Evolutionary conservation across 2,113 vertebrate species (phyloP), one percentile per base, ranked within the genome.

Genomic region (Rana temporaria): DNA sequence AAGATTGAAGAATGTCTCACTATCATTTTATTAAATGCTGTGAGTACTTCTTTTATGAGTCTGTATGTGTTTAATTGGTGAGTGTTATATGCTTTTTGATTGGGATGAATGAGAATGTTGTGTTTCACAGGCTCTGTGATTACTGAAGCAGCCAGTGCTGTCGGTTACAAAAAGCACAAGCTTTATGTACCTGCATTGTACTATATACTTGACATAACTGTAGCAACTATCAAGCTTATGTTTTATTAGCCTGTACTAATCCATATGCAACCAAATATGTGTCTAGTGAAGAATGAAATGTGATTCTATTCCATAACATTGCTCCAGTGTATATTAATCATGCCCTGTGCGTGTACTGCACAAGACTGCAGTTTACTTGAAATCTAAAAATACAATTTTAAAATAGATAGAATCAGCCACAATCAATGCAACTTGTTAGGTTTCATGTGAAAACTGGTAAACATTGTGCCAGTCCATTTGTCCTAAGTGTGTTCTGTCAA

Each of bases 1-100:
- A 90, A 92, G 87, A 86, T 87, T 92, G 93, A 89, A 96, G 91
- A 89, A 97, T 97, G 96, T 95, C 96, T 95, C 96, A 97, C 92
- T 97, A 97, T 85, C 95, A 95, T 94, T 97, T 97, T 89, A 96
- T 97, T 93, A 97, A 97, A 93, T 95, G 96, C 93, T 97, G 96
- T 97, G 92, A 97, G 96, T 97, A 96, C 85, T 85, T 73, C 67
- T 24, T 60, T 70, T 80, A 53, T 24, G 11, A 30, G 6, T 3
- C 34, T 66, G 63, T 34, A 24, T 30, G 15, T 53, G 11, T 57
- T 38, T 69, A 64, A 52, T 77, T 52, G 22, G 52, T 70, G 20
- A 55, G 66, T 17, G 70, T 88, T 67, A 79, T 69, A 15, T 22
- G 34, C 62, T 73, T 84, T 81, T 22, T 86, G 88, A 79, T 76